Percentiles rank a stretch among this genome's conserved stretches.
phyloP scores from a whole-genome alignment of 2,113 vertebrate species.

The Gymnogyps californianus region DNA sequence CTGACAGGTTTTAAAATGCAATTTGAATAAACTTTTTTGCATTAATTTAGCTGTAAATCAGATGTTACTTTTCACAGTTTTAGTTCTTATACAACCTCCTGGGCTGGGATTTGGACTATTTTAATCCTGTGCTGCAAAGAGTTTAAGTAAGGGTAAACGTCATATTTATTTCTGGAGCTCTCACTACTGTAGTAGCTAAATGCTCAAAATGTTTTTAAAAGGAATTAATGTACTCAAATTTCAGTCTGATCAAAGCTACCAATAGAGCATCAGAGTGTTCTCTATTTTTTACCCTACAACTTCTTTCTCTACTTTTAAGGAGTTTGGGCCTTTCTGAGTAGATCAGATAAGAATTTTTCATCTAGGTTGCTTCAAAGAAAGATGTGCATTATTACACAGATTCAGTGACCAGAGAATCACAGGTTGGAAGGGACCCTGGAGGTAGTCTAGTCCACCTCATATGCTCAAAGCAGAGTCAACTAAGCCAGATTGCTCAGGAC shows the following conservation, averaged over 20 bases:
- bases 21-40: not conserved
- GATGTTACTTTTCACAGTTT: not conserved
- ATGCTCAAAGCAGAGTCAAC: not conserved
- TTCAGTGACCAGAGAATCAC: not conserved
- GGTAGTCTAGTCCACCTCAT: fast-evolving
- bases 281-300: not conserved
- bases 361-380: not conserved
- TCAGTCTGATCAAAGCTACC: not conserved
- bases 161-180: not conserved
- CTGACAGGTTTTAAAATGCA: constrained; percentile 15
- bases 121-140: not conserved
- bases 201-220: not conserved
- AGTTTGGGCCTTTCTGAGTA: not conserved
- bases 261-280: fast-evolving
- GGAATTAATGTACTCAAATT: not conserved
- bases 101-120: not conserved
- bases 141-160: not conserved
- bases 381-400: not conserved
- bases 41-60: constrained; percentile 23
- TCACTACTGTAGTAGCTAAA: not conserved
- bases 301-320: not conserved
- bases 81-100: not conserved
- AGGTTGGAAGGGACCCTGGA: not conserved
- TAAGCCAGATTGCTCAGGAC: not conserved
- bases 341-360: not conserved